Percentiles rank a stretch among this genome's conserved stretches.
Conservation (phyloP, 2,888 invertebrate species). For the Drosophila hamatofila region DNA sequence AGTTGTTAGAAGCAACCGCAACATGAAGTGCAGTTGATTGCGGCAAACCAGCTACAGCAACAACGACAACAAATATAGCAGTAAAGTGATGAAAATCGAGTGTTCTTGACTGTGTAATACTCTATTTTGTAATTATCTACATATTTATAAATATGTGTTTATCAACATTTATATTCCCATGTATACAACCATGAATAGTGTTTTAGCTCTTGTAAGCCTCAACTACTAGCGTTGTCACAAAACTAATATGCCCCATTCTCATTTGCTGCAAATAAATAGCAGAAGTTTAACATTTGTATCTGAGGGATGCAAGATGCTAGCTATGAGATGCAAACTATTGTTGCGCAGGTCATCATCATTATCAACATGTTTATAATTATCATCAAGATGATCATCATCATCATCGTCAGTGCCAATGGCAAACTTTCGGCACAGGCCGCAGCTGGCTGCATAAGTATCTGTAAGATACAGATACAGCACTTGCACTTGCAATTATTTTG, state of each 20-base stretch:
- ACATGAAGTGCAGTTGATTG: slow-evolving; percentile 82
- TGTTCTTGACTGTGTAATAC: not conserved
- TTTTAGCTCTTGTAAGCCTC: not conserved
- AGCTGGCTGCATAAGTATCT: slow-evolving; percentile 27
- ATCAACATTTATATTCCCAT: not conserved
- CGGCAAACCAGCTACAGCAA: slow-evolving; percentile 57
- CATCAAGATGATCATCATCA: slow-evolving; percentile 3
- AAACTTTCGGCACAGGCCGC: slow-evolving; percentile 50
- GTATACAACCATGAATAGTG: not conserved
- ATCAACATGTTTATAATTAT: slow-evolving; percentile 29
- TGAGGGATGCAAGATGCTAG: slow-evolving; percentile 32
- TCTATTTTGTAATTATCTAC: not conserved
- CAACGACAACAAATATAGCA: slow-evolving; percentile 18
- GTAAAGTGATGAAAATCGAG: not conserved
- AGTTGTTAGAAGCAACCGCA: slow-evolving; percentile 70
- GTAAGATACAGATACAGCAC: slow-evolving; percentile 48
- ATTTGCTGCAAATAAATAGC: not conserved
- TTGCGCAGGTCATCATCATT: slow-evolving; percentile 70
- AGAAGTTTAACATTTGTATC: slow-evolving; percentile 54
- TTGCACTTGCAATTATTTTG: slow-evolving; percentile 60
- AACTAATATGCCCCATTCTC: not conserved
- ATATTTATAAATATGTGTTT: not conserved
- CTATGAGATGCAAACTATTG: slow-evolving; percentile 75
- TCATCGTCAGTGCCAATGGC: slow-evolving; percentile 13
- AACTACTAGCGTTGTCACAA: not conserved